Evolutionary conservation across 2,888 invertebrate species (phyloP), one percentile per base, ranked within the genome.

Genomic region (Neocrepidodera transversa): DNA sequence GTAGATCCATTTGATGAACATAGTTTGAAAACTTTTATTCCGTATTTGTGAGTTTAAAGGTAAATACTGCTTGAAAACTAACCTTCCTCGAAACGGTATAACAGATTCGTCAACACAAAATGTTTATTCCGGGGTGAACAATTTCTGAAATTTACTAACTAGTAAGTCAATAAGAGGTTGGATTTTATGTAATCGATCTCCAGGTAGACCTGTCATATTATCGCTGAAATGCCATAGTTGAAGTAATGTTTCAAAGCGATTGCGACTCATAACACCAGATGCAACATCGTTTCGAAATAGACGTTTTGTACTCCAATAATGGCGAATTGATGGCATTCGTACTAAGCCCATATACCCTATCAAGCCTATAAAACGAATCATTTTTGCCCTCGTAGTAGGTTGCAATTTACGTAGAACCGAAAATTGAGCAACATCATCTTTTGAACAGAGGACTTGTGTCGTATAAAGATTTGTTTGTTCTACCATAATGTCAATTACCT

Each of bases 11-110:
- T 30, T 6, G 2, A 2, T 2, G 45, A 32, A 50, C 42, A 57
- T 40, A 50, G 32, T 40, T 50, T 57, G 16, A 50, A 57, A 1
- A 54, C 10, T 42, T 42, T 42, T 1, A 42, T 20, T 2, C 42
- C 42, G 13, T 20, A 42, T 11, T 42, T n/a, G n/a, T n/a, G n/a
- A n/a, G n/a, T n/a, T n/a, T n/a, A n/a, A n/a, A 8, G 54, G 49
- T n/a, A 59, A 49, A 17, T 54, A 54, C 42, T 59, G 59, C 30
- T 49, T 48, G 40, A 55, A 40, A 42, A 48, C 42, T 3, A 54
- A 43, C 1, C 54, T 38, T 18, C 48, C 54, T 14, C 54, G 40
- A 42, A 59, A 59, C 1, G 49, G 54, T 2, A 59, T 18, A 1
- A 54, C 28, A 42, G 38, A 49, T 54, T 54, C 54, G 16, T 59